phyloP scores from a whole-genome alignment of 2,888 invertebrate genomes.

The Hemicrepidius hirtus region DNA sequence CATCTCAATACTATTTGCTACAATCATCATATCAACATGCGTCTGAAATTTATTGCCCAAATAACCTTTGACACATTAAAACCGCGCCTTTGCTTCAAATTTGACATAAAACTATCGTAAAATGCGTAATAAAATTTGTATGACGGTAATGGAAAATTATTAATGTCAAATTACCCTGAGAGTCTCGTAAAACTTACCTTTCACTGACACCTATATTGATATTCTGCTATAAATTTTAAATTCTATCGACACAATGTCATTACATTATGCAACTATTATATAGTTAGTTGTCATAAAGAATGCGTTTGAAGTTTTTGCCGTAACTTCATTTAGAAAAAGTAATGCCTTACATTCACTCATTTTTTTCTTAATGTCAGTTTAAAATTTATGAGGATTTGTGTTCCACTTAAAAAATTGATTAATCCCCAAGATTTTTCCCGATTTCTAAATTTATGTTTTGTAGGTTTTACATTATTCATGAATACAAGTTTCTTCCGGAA shows the following conservation, averaged over 20 bases:
- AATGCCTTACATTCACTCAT: not conserved
- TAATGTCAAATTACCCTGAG: conserved; percentile 51
- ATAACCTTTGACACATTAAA: conserved; percentile 38
- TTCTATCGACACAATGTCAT: conserved; percentile 46
- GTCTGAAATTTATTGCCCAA: conserved; percentile 2
- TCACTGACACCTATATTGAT: conserved; percentile 53
- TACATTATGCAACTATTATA: conserved; percentile 47
- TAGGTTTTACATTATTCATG: not conserved
- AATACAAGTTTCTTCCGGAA: not conserved
- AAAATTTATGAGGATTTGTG: not conserved
- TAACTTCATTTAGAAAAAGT: conserved; percentile 22
- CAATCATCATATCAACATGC: conserved; percentile 13
- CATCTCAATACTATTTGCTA: not conserved
- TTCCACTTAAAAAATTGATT: not conserved
- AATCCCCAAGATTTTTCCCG: not conserved
- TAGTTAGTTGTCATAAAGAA: conserved; percentile 32
- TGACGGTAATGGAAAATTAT: conserved; percentile 49
- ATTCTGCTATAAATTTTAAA: conserved; percentile 48
- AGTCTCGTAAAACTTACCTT: conserved; percentile 50
- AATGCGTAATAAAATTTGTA: conserved; percentile 49
- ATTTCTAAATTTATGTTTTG: conserved; percentile 2
- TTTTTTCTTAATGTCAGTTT: not conserved
- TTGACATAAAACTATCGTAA: conserved; percentile 49
- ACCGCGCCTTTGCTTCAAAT: conserved; percentile 45
- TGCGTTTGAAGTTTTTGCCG: conserved; percentile 33